Evolutionary conservation across 2,113 vertebrate species (phyloP), one percentile per base, ranked within the genome.

Genomic region (Stigmatopora argus): DNA sequence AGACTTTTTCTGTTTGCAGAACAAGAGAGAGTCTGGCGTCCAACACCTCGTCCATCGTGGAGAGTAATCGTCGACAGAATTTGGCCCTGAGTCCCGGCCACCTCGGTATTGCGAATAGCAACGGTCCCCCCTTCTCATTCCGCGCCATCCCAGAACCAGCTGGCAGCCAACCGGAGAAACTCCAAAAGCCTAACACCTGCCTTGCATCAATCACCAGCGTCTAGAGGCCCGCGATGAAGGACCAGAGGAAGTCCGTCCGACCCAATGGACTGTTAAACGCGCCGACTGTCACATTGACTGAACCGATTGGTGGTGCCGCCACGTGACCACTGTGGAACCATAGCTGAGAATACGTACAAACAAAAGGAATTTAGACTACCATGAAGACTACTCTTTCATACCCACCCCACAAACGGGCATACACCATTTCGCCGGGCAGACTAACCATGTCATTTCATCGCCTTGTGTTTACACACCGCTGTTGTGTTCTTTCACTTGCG

Each of bases 161-260:
- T 0, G 44, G 91, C 34, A 87, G 81, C 4, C 95, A 96, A 77
- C 89, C 94, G n/a, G 96, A 99, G 85, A 99, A 96, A 82, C 89
- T 96, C 70, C 95, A 95, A 90, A 97, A 98, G 91, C 92, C 94
- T 77, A 90, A 90, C 80, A 90, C 90, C 91, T 97, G 94, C 91
- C 89, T 97, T 83, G 96, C 96, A 70, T 98, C 96, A 79, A 96
- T 99, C 88, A 99, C 96, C 88, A 98, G 96, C 80, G 96, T 99
- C 90, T 98, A 91, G 75, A 59, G 52, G 66, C 38, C 58, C 26
- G 14, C 45, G 41, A 61, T n/a, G 12, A 23, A 61, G 59, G 59
- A 44, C 59, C 21, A 10, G 19, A 38, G 44, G 61, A 66, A 66
- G 26, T 31, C 26, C 26, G 34, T 46, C 44, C 62, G 48, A 14